Percentiles rank a stretch among this genome's conserved stretches.
Conservation (phyloP, 2,888 invertebrate genomes). For the Pollenia amentaria region DNA sequence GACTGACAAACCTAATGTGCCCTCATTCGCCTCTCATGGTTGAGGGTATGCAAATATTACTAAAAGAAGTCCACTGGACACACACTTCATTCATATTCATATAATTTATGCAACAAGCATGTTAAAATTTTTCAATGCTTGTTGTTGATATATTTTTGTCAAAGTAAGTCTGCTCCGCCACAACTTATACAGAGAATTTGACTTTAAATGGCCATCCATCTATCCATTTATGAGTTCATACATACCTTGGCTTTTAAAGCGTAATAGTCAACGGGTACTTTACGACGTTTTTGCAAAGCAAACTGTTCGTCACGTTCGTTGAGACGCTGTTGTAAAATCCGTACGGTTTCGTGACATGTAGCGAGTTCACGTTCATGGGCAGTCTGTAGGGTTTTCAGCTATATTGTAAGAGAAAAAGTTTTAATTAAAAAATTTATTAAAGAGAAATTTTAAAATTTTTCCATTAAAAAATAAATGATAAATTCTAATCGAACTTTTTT, state of each 20-base stretch:
- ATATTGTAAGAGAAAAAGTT: conserved; percentile 70
- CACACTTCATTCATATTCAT: background rate
- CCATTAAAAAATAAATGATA: no score
- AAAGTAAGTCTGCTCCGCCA: background rate
- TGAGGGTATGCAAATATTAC: no score
- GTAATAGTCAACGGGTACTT: conserved; percentile 84
- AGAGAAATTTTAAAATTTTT: background rate
- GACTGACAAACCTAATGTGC: no score
- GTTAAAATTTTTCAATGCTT: conserved; percentile 41
- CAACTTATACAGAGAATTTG: conserved; percentile 15
- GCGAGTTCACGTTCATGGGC: conserved; percentile 89
- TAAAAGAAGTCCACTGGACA: background rate
- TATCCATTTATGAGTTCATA: background rate
- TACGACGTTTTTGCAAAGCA: conserved; percentile 83
- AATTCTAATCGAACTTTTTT: no score
- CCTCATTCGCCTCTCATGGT: no score
- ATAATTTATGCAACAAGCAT: conserved; percentile 19
- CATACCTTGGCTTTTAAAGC: conserved; percentile 84
- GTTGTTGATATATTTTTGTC: background rate
- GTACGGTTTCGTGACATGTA: conserved; percentile 84
- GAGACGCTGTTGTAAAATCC: conserved; percentile 83
- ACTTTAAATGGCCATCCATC: background rate
- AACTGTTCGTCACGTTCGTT: conserved; percentile 84
- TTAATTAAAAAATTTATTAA: conserved; percentile 5
- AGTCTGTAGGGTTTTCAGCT: conserved; percentile 91